A percentile compares a stretch with the other conserved stretches of the same genome.
These are phyloP conservation scores for Luperina nickerlii DNA, from an alignment of 2,888 invertebrate genomes.

Conservation along the genomic window DNA sequence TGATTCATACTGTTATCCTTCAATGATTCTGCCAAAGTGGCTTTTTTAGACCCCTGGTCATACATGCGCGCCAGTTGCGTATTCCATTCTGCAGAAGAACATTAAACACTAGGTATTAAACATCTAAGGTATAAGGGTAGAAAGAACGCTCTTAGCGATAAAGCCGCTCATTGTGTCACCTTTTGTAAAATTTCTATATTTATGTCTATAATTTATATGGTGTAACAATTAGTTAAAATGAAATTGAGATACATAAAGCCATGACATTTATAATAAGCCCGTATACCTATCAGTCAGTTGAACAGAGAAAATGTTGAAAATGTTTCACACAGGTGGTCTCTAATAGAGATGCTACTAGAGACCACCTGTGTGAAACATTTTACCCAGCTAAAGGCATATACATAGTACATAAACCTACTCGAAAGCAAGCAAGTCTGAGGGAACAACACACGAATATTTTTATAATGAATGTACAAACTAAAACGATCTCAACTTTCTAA, in stretches of 20 bases:
- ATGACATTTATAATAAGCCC: neutral
- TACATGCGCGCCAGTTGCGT: neutral
- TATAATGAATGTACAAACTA: constrained; percentile 55
- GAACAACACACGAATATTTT: constrained; percentile 52
- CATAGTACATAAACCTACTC: neutral
- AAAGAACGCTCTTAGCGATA: too few species aligned
- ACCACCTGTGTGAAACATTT: too few species aligned
- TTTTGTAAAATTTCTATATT: too few species aligned
- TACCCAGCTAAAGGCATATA: constrained; percentile 4
- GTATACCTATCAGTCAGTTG: neutral
- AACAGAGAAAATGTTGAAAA: neutral
- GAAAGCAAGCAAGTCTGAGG: neutral
- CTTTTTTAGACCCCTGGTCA: too few species aligned
- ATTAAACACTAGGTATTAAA: neutral
- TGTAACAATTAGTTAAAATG: neutral
- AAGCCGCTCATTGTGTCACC: too few species aligned
- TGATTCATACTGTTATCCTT: too few species aligned
- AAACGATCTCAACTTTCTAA: constrained; percentile 64
- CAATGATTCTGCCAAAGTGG: too few species aligned
- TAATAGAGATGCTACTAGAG: too few species aligned
- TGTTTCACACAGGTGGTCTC: neutral
- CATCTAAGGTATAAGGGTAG: neutral
- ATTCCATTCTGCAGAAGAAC: neutral
- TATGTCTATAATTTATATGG: too few species aligned
- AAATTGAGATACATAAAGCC: neutral